These are phyloP conservation scores for Stegostoma tigrinum DNA, from an alignment of 2,113 vertebrate species.

Conservation along the genomic window DNA sequence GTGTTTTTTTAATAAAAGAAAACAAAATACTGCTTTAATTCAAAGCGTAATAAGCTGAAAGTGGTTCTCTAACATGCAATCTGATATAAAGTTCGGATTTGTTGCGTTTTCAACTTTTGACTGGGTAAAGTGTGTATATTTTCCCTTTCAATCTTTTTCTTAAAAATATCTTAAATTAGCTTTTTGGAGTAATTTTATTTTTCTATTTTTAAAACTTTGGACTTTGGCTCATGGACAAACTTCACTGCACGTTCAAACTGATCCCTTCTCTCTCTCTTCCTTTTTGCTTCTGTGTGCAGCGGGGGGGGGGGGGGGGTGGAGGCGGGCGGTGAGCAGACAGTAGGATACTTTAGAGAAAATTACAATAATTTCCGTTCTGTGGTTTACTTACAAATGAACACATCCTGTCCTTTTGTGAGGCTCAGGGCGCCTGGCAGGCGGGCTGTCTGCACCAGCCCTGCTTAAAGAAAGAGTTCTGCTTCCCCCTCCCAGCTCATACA, in stretches of 20 bases:
- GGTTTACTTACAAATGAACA: slow-evolving; percentile 91
- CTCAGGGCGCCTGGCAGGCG: slow-evolving; percentile 56
- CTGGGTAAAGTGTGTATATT: background rate
- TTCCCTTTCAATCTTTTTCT: background rate
- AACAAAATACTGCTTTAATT: background rate
- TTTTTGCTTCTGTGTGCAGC: background rate
- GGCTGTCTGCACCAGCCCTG: slow-evolving; percentile 53
- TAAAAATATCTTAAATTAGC: background rate
- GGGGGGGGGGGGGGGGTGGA: background rate
- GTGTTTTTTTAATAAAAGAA: background rate
- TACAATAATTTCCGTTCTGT: slow-evolving; percentile 87
- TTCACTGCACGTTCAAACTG: background rate
- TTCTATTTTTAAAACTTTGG: slow-evolving; percentile 15
- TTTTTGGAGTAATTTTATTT: background rate
- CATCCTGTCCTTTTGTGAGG: slow-evolving; percentile 91
- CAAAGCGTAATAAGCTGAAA: background rate
- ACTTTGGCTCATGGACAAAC: slow-evolving; percentile 18
- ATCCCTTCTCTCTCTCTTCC: background rate
- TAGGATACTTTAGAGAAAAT: slow-evolving; percentile 79
- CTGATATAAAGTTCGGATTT: background rate
- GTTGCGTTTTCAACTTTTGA: background rate
- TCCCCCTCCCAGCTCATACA: slow-evolving; percentile 33
- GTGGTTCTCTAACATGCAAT: background rate
- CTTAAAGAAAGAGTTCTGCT: slow-evolving; percentile 48
- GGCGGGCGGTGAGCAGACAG: slow-evolving; percentile 48